Conservation (phyloP, 2,113 vertebrate species). For the Tympanuchus pallidicinctus region DNA sequence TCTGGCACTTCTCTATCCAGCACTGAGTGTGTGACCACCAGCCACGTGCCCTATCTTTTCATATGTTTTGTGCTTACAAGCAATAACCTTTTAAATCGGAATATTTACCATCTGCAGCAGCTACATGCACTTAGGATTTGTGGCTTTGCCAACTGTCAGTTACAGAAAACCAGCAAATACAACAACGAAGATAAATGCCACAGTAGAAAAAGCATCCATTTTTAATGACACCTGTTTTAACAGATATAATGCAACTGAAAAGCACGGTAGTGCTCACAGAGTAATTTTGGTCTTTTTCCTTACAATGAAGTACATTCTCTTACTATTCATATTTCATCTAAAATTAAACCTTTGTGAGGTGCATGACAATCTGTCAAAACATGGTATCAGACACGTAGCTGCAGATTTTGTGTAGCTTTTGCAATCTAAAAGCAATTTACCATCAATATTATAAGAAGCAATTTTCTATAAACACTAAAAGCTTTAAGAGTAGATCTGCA, state of each 20-base stretch:
- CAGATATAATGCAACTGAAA: not conserved
- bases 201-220: not conserved
- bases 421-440: conserved; percentile 46
- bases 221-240: not conserved
- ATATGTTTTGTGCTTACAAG: conserved; percentile 9
- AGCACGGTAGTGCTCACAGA: not conserved
- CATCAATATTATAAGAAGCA: conserved; percentile 4
- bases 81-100: conserved; percentile 24
- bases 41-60: not conserved
- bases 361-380: conserved; percentile 41
- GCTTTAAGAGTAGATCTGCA: conserved; percentile 11
- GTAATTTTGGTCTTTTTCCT: conserved; percentile 5
- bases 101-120: not conserved
- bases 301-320: conserved; percentile 10
- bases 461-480: conserved; percentile 61
- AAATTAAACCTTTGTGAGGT: conserved; percentile 47
- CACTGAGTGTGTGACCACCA: not conserved
- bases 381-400: conserved; percentile 5
- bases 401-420: conserved; percentile 14
- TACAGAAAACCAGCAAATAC: not conserved
- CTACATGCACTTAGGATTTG: conserved; percentile 22
- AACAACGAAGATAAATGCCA: conserved; percentile 19
- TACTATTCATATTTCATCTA: conserved; percentile 41
- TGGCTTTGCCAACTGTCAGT: conserved; percentile 6
- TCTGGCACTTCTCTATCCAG: not conserved